A percentile compares a stretch with the other conserved stretches of the same genome.
Conservation (phyloP, 2,888 invertebrate genomes). For the Stegana nigrithorax region DNA sequence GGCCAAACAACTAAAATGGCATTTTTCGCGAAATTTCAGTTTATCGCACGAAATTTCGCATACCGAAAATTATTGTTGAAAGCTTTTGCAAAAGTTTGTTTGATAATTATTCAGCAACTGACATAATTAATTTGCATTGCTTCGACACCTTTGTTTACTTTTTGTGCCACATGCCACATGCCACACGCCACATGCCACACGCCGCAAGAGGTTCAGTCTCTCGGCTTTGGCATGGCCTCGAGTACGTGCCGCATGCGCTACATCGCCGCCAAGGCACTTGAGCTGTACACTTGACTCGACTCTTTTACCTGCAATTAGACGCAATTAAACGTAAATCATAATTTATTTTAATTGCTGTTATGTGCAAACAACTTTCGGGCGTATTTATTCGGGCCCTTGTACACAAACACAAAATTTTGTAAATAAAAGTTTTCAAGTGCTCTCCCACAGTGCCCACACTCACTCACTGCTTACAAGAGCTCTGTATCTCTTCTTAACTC, state of each 20-base stretch:
- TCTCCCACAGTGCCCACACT: no score
- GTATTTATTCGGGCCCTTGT: slow-evolving; percentile 8
- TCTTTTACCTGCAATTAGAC: slow-evolving; percentile 58
- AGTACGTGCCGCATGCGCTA: no score
- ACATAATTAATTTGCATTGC: slow-evolving; percentile 47
- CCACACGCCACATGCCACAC: not conserved
- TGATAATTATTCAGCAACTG: no score
- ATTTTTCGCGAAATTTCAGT: no score
- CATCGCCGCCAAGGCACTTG: no score
- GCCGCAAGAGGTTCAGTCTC: slow-evolving; percentile 30
- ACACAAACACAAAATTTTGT: slow-evolving; percentile 30
- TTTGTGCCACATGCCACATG: not conserved
- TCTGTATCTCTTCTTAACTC: no score
- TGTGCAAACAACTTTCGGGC: slow-evolving; percentile 42
- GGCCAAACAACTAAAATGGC: no score
- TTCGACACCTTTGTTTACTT: not conserved
- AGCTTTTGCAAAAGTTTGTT: no score
- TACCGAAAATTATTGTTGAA: no score
- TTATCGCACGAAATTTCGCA: no score
- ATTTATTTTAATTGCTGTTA: slow-evolving; percentile 58
- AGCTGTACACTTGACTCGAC: slow-evolving; percentile 44
- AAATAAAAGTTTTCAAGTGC: slow-evolving; percentile 52
- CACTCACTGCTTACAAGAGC: no score
- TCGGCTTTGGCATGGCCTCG: no score
- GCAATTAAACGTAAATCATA: slow-evolving; percentile 56